Percentiles rank a stretch among this genome's conserved stretches.
Conservation (phyloP, 92 coral and sea anemone genomes). For the Hydrozoanthus gracilis region DNA sequence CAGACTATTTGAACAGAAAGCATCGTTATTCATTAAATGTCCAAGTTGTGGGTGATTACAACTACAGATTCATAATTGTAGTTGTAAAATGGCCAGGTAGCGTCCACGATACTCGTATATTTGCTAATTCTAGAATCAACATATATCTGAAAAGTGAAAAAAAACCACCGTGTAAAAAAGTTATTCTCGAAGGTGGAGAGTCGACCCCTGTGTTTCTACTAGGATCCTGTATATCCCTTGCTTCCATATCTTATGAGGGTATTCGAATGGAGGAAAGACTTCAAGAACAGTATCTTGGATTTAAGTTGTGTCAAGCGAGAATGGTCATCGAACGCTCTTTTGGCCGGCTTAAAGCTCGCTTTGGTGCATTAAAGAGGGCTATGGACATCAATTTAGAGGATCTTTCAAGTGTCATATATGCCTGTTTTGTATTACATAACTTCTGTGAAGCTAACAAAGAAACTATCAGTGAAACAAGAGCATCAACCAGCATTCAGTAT, state of each 20-base stretch:
- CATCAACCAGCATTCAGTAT: no score
- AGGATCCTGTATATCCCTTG: neutral
- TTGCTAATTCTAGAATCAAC: constrained; percentile 10
- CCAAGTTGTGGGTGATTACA: constrained; percentile 45
- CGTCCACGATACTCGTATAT: constrained; percentile 8
- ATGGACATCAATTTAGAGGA: constrained; percentile 52
- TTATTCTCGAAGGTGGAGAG: neutral
- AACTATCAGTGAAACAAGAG: no score
- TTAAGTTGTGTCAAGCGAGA: constrained; percentile 38
- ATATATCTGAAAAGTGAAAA: neutral
- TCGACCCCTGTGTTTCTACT: neutral
- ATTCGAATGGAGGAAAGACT: constrained; percentile 56
- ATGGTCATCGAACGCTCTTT: constrained; percentile 2
- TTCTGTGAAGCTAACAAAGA: no score
- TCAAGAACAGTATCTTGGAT: neutral
- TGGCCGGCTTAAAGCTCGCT: constrained; percentile 46
- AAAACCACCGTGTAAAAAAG: neutral
- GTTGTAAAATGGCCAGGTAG: constrained; percentile 37
- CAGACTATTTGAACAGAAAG: constrained; percentile 52
- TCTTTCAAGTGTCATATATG: no score
- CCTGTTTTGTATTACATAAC: no score
- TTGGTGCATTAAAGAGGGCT: constrained; percentile 12
- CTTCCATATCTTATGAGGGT: constrained; percentile 71
- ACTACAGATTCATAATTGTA: constrained; percentile 54
- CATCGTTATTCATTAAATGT: constrained; percentile 43